phyloP scores from a whole-genome alignment of 1,140 invertebrate genomes.

The Trichonephila inaurata region DNA sequence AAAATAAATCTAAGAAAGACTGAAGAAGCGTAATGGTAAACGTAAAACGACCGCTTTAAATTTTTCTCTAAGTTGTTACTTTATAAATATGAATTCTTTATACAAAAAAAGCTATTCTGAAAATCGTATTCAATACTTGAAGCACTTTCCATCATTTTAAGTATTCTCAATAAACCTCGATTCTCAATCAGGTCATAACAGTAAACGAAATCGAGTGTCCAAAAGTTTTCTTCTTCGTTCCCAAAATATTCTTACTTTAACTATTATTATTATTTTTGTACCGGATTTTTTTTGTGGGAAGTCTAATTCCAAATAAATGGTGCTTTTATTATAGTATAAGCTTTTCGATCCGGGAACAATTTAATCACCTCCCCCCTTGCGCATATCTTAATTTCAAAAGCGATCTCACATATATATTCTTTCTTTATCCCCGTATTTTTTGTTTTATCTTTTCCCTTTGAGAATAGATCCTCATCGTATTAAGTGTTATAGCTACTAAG shows the following conservation, averaged over 20 bases:
- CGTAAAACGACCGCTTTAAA: no score
- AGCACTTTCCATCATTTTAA: no score
- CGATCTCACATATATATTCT: slow-evolving; percentile 13
- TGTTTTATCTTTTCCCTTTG: not conserved
- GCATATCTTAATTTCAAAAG: slow-evolving; percentile 30
- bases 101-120: no score
- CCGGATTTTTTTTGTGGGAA: not conserved
- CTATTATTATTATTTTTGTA: slow-evolving; percentile 36
- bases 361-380: not conserved
- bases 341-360: slow-evolving; percentile 33
- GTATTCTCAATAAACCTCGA: no score
- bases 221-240: not conserved
- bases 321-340: slow-evolving; percentile 34
- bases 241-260: slow-evolving; percentile 4
- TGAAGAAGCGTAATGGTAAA: no score
- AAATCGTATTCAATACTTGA: no score
- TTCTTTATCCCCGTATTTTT: not conserved
- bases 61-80: no score
- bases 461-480: slow-evolving; percentile 12
- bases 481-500: slow-evolving; percentile 66
- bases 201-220: not conserved
- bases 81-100: no score
- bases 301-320: slow-evolving; percentile 55
- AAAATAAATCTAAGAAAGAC: no score
- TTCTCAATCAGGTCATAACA: not conserved